A percentile compares a stretch with the other conserved stretches of the same genome.
phyloP scores from a whole-genome alignment of 2,888 invertebrate species.

The Acleris sparsana region DNA sequence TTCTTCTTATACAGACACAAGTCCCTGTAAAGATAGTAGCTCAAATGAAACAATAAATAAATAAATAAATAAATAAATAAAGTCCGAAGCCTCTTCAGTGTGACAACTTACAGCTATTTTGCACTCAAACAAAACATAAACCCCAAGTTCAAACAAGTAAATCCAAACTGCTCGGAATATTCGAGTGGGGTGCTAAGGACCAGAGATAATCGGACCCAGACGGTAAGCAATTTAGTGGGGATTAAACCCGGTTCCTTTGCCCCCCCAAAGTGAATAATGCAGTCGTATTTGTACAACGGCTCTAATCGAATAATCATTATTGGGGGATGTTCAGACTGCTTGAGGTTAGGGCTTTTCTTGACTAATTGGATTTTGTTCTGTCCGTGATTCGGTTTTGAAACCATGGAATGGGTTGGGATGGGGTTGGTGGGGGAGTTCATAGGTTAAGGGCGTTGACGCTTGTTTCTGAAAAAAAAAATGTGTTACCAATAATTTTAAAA shows the following conservation, averaged over 20 bases:
- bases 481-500: too few species aligned
- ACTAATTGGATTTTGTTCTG: slow-evolving; percentile 27
- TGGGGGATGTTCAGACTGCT: slow-evolving; percentile 46
- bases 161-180: slow-evolving; percentile 50
- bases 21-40: too few species aligned
- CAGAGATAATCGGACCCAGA: slow-evolving; percentile 57
- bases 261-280: slow-evolving; percentile 60
- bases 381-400: slow-evolving; percentile 22
- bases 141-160: slow-evolving; percentile 17
- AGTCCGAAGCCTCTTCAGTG: too few species aligned
- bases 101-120: neutral
- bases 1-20: too few species aligned
- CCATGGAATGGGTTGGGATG: slow-evolving; percentile 17
- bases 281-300: slow-evolving; percentile 58
- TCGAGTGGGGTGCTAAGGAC: slow-evolving; percentile 51
- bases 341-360: slow-evolving; percentile 35
- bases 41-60: too few species aligned
- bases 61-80: too few species aligned
- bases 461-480: too few species aligned
- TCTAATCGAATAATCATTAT: slow-evolving; percentile 62
- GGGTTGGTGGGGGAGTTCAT: too few species aligned
- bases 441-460: too few species aligned
- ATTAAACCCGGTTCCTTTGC: slow-evolving; percentile 61
- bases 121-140: neutral
- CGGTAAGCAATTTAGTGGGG: slow-evolving; percentile 62